Percentiles rank a stretch among this genome's conserved stretches.
These are phyloP conservation scores for Bradypus variegatus DNA, from an alignment of 2,797 vertebrate genomes.

Conservation along the genomic window DNA sequence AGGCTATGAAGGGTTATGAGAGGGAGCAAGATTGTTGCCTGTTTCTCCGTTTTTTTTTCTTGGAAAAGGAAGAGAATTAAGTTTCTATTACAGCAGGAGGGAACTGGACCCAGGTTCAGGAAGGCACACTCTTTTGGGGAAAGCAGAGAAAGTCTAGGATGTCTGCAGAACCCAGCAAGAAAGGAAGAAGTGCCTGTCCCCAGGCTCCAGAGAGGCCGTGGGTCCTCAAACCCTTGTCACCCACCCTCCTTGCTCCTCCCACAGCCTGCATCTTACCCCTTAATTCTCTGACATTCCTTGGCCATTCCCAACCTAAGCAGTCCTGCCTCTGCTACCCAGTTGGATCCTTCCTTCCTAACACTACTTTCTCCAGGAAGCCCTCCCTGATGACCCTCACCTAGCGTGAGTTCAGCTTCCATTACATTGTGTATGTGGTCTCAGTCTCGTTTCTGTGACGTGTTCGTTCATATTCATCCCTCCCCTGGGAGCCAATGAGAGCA, in stretches of 20 bases:
- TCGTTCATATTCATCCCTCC: neutral
- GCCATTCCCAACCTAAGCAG: neutral
- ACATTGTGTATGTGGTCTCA: neutral
- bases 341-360: neutral
- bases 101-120: neutral
- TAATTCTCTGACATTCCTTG: neutral
- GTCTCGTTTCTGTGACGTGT: too few relatives aligned
- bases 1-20: neutral
- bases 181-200: neutral
- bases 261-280: neutral
- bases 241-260: neutral
- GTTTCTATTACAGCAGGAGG: neutral
- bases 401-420: neutral
- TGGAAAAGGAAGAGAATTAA: slow-evolving; percentile 2
- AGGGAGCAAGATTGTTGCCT: neutral
- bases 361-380: neutral
- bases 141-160: neutral
- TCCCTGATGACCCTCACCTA: neutral
- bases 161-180: neutral
- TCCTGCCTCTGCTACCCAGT: neutral
- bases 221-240: neutral
- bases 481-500: neutral
- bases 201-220: neutral
- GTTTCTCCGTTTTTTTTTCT: slow-evolving; percentile 15
- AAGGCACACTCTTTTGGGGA: neutral